Evolutionary conservation across 2,113 vertebrate species (phyloP).

Genomic region (Pteruthius melanotis): DNA sequence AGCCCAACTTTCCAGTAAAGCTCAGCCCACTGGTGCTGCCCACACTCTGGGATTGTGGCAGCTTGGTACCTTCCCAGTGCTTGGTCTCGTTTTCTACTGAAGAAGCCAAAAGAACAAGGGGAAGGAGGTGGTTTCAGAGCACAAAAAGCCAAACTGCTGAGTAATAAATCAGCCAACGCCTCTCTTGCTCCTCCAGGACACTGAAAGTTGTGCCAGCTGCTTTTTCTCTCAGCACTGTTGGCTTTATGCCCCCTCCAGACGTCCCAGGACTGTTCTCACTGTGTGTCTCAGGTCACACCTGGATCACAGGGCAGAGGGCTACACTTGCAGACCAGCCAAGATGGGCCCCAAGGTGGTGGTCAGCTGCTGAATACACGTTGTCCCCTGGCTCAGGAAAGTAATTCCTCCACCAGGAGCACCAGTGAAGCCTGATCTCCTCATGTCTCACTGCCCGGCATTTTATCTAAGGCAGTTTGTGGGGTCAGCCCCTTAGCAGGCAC

Average conservation of each 20-base stretch:
- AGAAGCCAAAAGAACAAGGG: not conserved
- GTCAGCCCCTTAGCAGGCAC: not conserved
- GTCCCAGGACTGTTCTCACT: not conserved
- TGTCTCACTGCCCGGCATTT: not conserved
- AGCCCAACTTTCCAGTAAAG: slow-evolving; percentile 25
- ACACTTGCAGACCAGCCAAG: not conserved
- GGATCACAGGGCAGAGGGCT: not conserved
- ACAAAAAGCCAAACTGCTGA: not conserved
- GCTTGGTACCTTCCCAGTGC: not conserved
- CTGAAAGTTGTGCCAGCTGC: not conserved
- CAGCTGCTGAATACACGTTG: not conserved
- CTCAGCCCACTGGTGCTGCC: not conserved
- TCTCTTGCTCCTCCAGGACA: not conserved
- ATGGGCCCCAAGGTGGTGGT: not conserved
- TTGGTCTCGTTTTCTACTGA: not conserved
- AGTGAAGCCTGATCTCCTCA: fast-evolving
- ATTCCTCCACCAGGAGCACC: not conserved
- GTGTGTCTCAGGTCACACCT: not conserved
- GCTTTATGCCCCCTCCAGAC: not conserved
- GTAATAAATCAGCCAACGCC: slow-evolving; percentile 15
- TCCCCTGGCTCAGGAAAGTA: not conserved
- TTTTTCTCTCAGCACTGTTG: not conserved
- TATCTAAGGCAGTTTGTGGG: not conserved
- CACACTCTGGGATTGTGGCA: not conserved
- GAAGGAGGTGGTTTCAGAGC: not conserved